Evolutionary conservation across 2,797 vertebrate genomes (phyloP).

Genomic region (Cyclura pinguis): DNA sequence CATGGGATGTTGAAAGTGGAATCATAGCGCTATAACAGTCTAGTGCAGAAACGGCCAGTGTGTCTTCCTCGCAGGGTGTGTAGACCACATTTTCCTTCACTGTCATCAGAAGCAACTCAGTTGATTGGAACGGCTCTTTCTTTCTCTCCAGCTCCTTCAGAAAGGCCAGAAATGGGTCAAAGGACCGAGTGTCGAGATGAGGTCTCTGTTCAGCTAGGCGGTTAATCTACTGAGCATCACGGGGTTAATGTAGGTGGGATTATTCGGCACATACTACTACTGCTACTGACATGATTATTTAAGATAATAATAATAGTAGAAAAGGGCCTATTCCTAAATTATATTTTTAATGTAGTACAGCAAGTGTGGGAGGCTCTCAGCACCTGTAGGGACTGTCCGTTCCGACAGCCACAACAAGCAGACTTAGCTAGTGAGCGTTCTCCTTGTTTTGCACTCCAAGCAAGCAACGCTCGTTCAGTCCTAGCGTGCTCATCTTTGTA

Average conservation of each 20-base stretch:
- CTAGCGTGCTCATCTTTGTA: neutral
- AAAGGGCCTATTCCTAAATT: no score
- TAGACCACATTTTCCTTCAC: neutral
- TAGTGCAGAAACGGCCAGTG: no score
- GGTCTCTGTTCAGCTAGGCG: neutral
- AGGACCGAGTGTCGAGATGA: neutral
- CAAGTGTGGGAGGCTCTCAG: no score
- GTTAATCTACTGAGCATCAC: neutral
- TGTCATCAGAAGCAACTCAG: neutral
- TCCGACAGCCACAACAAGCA: no score
- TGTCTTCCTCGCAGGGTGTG: neutral
- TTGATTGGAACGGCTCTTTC: fast-evolving
- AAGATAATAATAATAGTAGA: neutral
- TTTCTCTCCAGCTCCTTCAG: neutral
- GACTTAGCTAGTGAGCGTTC: no score
- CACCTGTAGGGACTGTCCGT: neutral
- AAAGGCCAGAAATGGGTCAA: neutral
- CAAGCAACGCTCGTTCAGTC: neutral
- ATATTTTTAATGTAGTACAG: neutral
- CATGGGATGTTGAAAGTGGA: no score
- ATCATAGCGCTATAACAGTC: no score
- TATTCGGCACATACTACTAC: neutral
- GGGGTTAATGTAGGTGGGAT: neutral
- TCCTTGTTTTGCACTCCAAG: no score
- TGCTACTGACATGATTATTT: neutral